These are phyloP conservation scores for Pseudolycoriella hygida DNA, from an alignment of 2,888 invertebrate genomes.

Conservation along the genomic window DNA sequence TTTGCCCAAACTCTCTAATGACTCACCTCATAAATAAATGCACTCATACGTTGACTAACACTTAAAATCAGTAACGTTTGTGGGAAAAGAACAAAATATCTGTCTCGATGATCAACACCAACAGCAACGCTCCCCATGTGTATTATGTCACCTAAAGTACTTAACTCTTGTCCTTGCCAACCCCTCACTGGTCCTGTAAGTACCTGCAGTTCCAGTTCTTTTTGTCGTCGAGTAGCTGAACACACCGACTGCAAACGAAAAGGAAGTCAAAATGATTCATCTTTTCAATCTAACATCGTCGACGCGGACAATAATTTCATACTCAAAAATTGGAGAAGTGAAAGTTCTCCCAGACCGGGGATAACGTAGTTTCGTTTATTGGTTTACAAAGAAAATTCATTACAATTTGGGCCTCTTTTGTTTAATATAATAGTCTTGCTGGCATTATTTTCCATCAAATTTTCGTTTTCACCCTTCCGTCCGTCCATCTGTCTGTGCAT, in stretches of 20 bases:
- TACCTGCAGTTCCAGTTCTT: conserved; percentile 90
- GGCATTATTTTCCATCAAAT: too few relatives aligned
- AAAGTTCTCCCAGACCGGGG: too few relatives aligned
- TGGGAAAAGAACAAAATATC: conserved; percentile 85
- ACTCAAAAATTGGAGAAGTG: too few relatives aligned
- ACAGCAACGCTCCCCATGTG: conserved; percentile 87
- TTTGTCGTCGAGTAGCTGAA: conserved; percentile 73
- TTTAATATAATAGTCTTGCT: too few relatives aligned
- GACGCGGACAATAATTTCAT: too few relatives aligned
- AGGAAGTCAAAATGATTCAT: conserved; percentile 6
- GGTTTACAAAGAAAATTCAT: too few relatives aligned
- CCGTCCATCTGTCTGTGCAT: too few relatives aligned
- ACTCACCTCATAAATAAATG: conserved; percentile 91
- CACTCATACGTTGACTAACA: conserved; percentile 80
- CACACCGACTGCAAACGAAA: conserved; percentile 53
- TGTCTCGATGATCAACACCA: conserved; percentile 66
- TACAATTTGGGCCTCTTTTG: too few relatives aligned
- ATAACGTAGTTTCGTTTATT: too few relatives aligned
- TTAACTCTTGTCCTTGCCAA: conserved; percentile 77
- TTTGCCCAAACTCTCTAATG: too few relatives aligned
- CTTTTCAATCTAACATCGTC: too few relatives aligned
- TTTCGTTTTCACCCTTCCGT: too few relatives aligned
- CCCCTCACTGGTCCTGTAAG: conserved; percentile 84
- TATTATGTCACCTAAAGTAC: conserved; percentile 57
- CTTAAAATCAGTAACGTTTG: conserved; percentile 75